Base-by-base conservation (phyloP, 2,888 invertebrate genomes). In the Incurvaria masculella region DNA sequence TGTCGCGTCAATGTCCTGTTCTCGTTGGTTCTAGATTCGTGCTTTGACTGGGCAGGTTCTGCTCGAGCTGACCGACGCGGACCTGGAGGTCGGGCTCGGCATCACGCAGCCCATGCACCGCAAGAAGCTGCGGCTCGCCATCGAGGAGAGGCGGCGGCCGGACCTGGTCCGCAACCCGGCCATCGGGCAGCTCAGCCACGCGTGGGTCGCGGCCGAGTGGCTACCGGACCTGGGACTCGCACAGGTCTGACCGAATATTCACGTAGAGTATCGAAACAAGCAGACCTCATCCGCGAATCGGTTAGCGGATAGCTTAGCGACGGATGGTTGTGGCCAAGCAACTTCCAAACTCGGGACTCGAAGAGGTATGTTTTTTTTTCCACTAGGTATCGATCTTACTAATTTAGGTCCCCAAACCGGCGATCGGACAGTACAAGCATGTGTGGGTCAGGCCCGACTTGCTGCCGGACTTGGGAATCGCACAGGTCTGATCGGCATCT, bases 181-280 rank as follows among this genome's bases (percentile, higher is more conserved):
- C 62, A 92, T 94, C 57, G 89, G 90, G 11, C 89, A 91, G 61
- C 80, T 96, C 52, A 89, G 90, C 44, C 94, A 95, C 68, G 91
- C 91, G 17, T 97, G 96, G 95, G 94, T 96, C 26, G 90, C 93
- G 21, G 89, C 91, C 45, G 93, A 94, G 64, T 96, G 95, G 94
- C 72, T 97, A 56, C 91, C 93, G 1, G 94, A 95, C 64, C 82
- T 97, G 46, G 96, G 96, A 49, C 75, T 97, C 48, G 86, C 93
- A 10, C 88, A 88, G 80, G 86, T 86, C 60, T 53, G 6, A 20
- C 10, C 8, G 4, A 16, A 6, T 38, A 6, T 38, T n/a, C 17
- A 4, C 17, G 2, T 6, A 38, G 17, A 38, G 17, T 16, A 38
- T 16, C 17, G n/a, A 6, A 4, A 4, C 17, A 38, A 4, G 8